Conservation (phyloP, 2,888 invertebrate species). For the Athalia circularis region DNA sequence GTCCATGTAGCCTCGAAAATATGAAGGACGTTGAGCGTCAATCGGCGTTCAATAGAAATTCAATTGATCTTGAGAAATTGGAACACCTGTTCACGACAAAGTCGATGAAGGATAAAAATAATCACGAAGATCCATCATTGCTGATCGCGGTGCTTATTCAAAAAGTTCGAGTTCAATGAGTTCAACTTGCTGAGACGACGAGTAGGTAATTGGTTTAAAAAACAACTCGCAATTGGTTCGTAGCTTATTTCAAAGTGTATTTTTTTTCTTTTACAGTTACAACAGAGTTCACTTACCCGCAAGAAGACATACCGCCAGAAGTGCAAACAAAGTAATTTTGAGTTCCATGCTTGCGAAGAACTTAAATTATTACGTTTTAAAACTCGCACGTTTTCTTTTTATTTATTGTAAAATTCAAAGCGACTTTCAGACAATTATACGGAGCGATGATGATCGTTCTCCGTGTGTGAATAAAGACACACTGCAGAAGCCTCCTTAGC, state of each 20-base stretch:
- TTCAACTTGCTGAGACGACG: no score
- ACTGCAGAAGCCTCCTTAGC: constrained; percentile 19
- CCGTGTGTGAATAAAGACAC: constrained; percentile 10
- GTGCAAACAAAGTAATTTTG: constrained; percentile 15
- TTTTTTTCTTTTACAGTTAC: background rate
- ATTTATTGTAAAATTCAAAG: background rate
- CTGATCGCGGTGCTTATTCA: no score
- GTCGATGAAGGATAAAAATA: background rate
- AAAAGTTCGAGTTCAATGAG: no score
- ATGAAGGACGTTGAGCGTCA: constrained; percentile 6
- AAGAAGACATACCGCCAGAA: constrained; percentile 30
- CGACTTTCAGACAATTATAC: background rate
- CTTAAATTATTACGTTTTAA: background rate
- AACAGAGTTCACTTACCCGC: constrained; percentile 30
- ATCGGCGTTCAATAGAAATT: background rate
- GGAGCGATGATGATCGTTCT: background rate
- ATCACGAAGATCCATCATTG: no score
- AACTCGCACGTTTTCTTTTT: background rate
- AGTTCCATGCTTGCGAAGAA: constrained; percentile 26
- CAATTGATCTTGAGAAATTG: background rate
- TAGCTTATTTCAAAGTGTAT: background rate
- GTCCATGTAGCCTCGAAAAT: constrained; percentile 1
- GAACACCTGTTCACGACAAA: background rate
- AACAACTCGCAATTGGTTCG: background rate
- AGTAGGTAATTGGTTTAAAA: background rate